phyloP scores from a whole-genome alignment of 2,888 invertebrate species.

The Gastracanthus pulcherrimus region DNA sequence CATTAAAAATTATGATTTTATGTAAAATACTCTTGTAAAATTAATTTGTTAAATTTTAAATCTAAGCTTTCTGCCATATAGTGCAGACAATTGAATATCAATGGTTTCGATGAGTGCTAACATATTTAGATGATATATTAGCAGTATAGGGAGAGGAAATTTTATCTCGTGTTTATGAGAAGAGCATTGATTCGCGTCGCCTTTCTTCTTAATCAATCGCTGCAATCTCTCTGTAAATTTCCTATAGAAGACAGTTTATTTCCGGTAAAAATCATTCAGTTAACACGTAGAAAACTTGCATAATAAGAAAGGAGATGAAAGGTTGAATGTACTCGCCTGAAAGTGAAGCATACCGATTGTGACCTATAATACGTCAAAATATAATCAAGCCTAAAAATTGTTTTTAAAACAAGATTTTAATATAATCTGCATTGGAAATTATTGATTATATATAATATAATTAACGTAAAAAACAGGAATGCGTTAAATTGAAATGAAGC shows the following conservation, averaged over 20 bases:
- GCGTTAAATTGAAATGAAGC: too few species aligned
- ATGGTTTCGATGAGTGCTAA: too few species aligned
- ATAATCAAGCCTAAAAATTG: too few species aligned
- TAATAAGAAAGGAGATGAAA: background rate
- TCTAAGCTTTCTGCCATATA: background rate
- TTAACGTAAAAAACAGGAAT: too few species aligned
- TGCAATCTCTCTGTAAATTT: slow-evolving; percentile 34
- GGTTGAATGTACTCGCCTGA: background rate
- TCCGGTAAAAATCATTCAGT: background rate
- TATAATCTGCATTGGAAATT: too few species aligned
- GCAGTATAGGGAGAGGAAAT: background rate
- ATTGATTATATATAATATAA: too few species aligned
- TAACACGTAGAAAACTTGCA: background rate
- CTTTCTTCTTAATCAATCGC: slow-evolving; percentile 16
- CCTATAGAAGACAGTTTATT: background rate
- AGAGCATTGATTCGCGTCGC: slow-evolving; percentile 10
- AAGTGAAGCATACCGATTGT: too few species aligned
- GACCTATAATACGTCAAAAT: too few species aligned
- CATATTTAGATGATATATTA: background rate
- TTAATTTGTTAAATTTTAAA: background rate
- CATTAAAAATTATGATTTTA: background rate
- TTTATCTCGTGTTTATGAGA: slow-evolving; percentile 39
- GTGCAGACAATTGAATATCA: background rate
- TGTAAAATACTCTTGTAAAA: background rate
- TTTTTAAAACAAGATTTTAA: too few species aligned